Base-by-base conservation (phyloP, 2,888 invertebrate species). In the Leptinotarsa tumamoca region DNA sequence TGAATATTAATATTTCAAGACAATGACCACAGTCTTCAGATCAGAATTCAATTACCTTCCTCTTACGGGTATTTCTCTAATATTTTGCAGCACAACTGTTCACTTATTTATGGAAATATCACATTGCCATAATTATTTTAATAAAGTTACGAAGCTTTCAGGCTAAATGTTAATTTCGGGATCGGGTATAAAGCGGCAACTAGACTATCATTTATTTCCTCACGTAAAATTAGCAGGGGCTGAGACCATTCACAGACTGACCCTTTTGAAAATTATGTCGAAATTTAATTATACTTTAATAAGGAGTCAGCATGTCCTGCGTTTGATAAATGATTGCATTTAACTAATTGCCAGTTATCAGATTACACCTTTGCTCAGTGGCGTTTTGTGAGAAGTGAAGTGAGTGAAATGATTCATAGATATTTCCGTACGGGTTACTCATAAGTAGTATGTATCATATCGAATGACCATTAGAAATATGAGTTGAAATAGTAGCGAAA, bases 291-390 rank as follows among this genome's bases (percentile, higher is more conserved):
- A 88, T 85, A 87, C 84, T 85, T 85, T 86, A 86, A 87, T 87
- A 87, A 87, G 86, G 83, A 84, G 80, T 82, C 81, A 79, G 80
- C 80, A 80, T 81, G 81, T 82, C 81, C 81, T 80, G 83, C 82
- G 81, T 84, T 85, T 88, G 88, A 88, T 88, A 87, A 87, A 88
- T 87, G 87, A 85, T 84, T 86, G 83, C 88, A 88, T 88, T 88
- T 88, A 86, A 86, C 87, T 88, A 88, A 88, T 88, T 88, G 87
- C 87, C 83, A 84, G 85, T 87, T 87, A 88, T 87, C 86, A 82
- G 85, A 87, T 87, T 87, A 87, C 86, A 87, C 87, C 87, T 87
- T 86, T 80, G 51, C 27, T 49, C 68, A 68, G 67, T 33, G 69
- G 61, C 66, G 68, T 69, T 21, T 58, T 23, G 58, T 15, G 58